Conservation (phyloP, 2,797 vertebrate species). For the Centroberyx gerrardi region DNA sequence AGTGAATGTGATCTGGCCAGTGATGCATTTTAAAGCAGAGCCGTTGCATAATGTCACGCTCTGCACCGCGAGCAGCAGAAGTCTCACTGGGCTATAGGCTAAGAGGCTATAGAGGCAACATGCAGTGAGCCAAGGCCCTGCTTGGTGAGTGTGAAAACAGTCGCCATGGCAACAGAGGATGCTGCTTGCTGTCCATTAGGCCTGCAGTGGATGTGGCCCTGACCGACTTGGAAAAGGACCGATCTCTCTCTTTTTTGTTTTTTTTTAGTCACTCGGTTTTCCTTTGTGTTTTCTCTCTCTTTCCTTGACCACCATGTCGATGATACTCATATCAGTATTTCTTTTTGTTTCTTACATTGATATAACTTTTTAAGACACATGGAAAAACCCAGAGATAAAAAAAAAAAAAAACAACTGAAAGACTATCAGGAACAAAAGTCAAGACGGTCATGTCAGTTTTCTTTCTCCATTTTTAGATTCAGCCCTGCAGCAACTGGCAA, state of each 20-base stretch:
- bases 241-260: background rate
- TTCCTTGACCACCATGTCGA: background rate
- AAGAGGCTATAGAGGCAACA: conserved; percentile 11
- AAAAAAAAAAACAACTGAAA: background rate
- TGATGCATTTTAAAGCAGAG: conserved; percentile 30
- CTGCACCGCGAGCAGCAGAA: background rate
- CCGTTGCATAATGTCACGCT: conserved; percentile 4
- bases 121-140: conserved; percentile 4
- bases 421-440: background rate
- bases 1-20: conserved; percentile 31
- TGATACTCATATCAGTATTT: background rate
- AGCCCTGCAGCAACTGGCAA: too few species aligned
- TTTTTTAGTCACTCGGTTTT: background rate
- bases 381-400: background rate
- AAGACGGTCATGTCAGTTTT: background rate
- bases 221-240: background rate
- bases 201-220: background rate
- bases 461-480: too few species aligned
- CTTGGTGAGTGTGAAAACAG: conserved; percentile 11
- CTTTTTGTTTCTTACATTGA: background rate
- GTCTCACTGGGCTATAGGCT: conserved; percentile 5
- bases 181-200: conserved; percentile 35
- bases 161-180: conserved; percentile 61
- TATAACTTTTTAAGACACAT: background rate
- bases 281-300: background rate